phyloP scores from a whole-genome alignment of 1,140 invertebrate genomes.

The Aphelinus atriplicis region DNA sequence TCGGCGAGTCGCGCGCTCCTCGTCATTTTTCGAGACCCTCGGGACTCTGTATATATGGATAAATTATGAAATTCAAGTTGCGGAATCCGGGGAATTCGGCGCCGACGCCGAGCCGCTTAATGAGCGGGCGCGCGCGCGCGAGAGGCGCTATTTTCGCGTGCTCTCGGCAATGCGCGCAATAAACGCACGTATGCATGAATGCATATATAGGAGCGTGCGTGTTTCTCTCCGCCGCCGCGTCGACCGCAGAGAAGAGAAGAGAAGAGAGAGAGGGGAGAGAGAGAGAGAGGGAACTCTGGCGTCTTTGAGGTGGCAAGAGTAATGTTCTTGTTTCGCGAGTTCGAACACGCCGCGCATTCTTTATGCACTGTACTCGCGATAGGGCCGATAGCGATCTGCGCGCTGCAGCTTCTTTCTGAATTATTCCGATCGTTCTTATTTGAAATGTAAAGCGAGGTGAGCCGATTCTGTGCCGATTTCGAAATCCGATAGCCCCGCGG shows the following conservation, averaged over 20 bases:
- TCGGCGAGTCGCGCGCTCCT: too few species aligned
- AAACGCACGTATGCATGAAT: constrained; percentile 11
- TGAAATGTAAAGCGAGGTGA: background rate
- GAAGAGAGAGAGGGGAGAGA: too few species aligned
- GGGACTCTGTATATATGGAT: background rate
- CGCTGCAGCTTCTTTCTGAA: background rate
- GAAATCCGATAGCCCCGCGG: background rate
- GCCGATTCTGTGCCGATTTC: background rate
- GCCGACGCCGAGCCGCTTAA: too few species aligned
- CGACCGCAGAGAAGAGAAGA: too few species aligned
- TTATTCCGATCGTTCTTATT: constrained; percentile 3
- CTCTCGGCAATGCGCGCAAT: constrained; percentile 24
- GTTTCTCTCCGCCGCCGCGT: background rate
- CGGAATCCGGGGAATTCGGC: background rate
- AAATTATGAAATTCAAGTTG: constrained; percentile 36
- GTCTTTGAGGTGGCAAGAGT: constrained; percentile 15
- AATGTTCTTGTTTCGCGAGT: constrained; percentile 19
- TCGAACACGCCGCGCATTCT: background rate
- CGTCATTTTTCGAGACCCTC: too few species aligned
- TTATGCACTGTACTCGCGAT: constrained; percentile 14
- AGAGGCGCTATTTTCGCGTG: constrained; percentile 29
- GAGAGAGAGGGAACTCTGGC: background rate
- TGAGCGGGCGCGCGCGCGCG: too few species aligned
- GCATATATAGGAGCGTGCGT: background rate
- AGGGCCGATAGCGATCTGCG: background rate